Evolutionary conservation across 2,113 vertebrate genomes (phyloP), one percentile per base, ranked within the genome.

Genomic region (Carettochelys insculpta): DNA sequence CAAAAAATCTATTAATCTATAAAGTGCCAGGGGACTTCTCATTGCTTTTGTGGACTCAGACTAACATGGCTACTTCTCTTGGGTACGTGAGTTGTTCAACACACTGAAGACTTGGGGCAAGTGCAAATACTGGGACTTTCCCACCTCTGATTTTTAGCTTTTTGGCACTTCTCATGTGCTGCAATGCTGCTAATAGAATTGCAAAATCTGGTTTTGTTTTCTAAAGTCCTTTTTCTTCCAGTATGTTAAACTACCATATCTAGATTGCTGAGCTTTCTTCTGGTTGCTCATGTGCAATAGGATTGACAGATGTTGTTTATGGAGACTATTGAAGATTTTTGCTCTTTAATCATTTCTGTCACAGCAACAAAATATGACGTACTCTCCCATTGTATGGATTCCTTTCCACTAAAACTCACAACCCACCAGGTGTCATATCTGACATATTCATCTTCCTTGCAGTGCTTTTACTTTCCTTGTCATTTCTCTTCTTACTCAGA

Each of bases 221-320:
- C 31, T 54, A 14, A 80, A 89, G 16, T 31, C 45, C 27, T 82
- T 54, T 27, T 88, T 27, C 25, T 76, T 68, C 11, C 12, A n/a
- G 5, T 13, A 12, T 17, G 45, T 53, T 51, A 45, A 68, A 73
- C 13, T 87, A 90, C 50, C 27, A 5, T 85, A 25, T 85, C 51
- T 87, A 20, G 43, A 50, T 53, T 79, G 24, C 71, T 48, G 86
- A 4, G 19, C 81, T 83, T 11, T 48, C 3, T 38, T 25, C 85
- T 90, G 84, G 43, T 22, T 80, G 51, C 13, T 90, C 58, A 17
- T n/a, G 12, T 83, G 41, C 56, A 90, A 48, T 48, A 91, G 85
- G 82, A 94, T 96, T 95, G 95, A 94, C 90, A 82, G 80, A 22
- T 83, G 58, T 89, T 94, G 88, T 89, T 92, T 92, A 82, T 29